These are phyloP conservation scores for Tympanoctomys barrerae DNA, from an alignment of 2,797 vertebrate species.

Conservation along the genomic window DNA sequence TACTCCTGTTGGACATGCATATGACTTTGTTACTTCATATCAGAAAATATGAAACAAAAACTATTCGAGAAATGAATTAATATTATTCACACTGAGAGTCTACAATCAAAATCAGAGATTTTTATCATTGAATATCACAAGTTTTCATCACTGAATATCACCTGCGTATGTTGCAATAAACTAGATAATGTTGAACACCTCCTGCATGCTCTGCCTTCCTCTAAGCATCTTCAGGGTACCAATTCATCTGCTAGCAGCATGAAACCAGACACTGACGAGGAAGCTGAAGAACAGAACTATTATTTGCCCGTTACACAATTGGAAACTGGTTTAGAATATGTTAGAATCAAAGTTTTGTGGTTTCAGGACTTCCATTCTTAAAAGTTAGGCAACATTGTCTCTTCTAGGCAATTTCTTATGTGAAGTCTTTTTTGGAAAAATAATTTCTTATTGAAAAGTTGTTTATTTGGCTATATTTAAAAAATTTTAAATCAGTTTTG, in stretches of 20 bases:
- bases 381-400: neutral
- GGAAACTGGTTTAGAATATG: neutral
- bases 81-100: neutral
- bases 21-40: neutral
- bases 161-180: neutral
- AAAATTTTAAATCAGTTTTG: neutral
- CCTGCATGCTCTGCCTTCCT: neutral
- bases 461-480: neutral
- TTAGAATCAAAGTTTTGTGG: neutral
- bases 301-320: neutral
- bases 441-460: neutral
- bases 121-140: neutral
- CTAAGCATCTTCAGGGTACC: neutral
- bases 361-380: neutral
- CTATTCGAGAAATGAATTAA: neutral
- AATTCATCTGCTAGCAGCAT: neutral
- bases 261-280: neutral
- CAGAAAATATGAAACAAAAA: neutral
- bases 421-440: neutral
- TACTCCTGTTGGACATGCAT: neutral
- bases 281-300: neutral
- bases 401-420: neutral
- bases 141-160: neutral
- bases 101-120: conserved; percentile 6
- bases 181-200: neutral